Percentiles rank a stretch among this genome's conserved stretches.
Conservation (phyloP, 2,888 invertebrate species). For the Lithophane semibrunnea region DNA sequence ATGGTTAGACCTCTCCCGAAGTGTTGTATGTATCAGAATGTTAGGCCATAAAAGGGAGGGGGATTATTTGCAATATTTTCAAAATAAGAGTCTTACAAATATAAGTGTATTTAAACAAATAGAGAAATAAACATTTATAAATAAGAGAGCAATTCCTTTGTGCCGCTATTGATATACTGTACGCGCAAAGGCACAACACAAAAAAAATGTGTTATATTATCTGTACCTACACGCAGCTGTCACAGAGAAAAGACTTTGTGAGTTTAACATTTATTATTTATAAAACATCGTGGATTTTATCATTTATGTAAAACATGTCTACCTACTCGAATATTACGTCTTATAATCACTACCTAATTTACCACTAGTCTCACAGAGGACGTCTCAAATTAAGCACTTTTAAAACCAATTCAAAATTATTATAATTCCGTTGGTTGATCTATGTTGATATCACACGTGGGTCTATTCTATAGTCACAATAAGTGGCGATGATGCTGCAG, state of each 20-base stretch:
- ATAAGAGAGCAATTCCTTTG: no score
- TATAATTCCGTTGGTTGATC: conserved; percentile 22
- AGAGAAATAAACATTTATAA: not conserved
- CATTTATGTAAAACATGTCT: not conserved
- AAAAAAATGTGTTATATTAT: no score
- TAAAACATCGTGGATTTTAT: not conserved
- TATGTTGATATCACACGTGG: conserved; percentile 44
- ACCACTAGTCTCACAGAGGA: conserved; percentile 11
- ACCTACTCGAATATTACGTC: not conserved
- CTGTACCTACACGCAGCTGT: no score
- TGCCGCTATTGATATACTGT: no score
- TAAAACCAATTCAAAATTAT: not conserved
- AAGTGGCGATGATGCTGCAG: conserved; percentile 71
- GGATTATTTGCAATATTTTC: no score
- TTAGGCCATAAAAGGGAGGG: no score
- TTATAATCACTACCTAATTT: not conserved
- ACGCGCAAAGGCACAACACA: no score
- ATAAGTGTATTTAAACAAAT: not conserved
- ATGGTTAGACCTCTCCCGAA: no score
- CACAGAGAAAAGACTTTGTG: no score
- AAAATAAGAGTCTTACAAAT: no score
- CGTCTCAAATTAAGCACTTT: conserved; percentile 28
- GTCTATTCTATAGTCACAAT: conserved; percentile 69
- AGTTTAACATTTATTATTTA: no score
- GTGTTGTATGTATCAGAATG: no score